Evolutionary conservation across 2,797 vertebrate species (phyloP).

Genomic region (Enteromius mattozi): DNA sequence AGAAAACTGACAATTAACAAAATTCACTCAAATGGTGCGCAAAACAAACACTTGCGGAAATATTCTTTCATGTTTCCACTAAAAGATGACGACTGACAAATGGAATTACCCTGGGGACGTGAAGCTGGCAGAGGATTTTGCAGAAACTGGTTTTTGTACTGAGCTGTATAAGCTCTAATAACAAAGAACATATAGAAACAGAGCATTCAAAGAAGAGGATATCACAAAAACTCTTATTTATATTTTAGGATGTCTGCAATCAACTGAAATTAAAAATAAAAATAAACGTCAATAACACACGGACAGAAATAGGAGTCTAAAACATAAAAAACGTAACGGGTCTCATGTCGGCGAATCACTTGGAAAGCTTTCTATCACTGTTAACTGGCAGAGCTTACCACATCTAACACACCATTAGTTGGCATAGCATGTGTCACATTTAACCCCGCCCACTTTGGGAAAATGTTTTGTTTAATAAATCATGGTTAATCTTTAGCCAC

Average conservation of each 20-base stretch:
- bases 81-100: constrained; percentile 1
- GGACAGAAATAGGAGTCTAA: background rate
- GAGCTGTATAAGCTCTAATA: constrained; percentile 38
- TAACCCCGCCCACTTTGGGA: background rate
- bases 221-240: background rate
- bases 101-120: constrained; percentile 46
- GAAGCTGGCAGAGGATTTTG: constrained; percentile 59
- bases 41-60: constrained; percentile 44
- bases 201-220: background rate
- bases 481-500: background rate
- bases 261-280: background rate
- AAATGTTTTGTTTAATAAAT: background rate
- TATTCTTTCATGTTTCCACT: background rate
- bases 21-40: background rate
- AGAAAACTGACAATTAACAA: background rate
- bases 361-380: background rate
- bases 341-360: background rate
- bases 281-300: no score
- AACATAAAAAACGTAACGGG: no score
- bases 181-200: background rate
- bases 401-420: background rate
- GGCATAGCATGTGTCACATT: background rate
- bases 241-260: background rate
- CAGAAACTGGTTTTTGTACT: constrained; percentile 31
- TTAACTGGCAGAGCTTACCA: background rate